phyloP scores from a whole-genome alignment of 2,888 invertebrate genomes.

The Agonum fuliginosum region DNA sequence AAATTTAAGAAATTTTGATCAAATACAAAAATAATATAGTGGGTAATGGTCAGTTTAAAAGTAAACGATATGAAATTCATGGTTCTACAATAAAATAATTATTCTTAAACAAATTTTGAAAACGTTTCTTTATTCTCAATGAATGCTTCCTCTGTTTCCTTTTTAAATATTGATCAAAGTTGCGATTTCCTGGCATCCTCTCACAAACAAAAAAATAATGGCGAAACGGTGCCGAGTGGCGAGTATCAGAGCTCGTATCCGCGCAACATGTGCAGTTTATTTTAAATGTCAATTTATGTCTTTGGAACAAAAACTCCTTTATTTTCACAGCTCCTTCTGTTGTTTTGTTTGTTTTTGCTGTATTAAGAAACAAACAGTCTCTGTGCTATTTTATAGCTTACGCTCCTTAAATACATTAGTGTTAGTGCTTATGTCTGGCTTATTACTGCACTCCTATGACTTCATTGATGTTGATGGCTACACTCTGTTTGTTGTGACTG shows the following conservation, averaged over 20 bases:
- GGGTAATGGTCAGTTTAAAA: too few relatives aligned
- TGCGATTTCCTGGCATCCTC: constrained; percentile 47
- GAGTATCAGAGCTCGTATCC: too few relatives aligned
- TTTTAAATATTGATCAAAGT: constrained; percentile 43
- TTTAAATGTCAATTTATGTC: constrained; percentile 55
- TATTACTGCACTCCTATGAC: constrained; percentile 26
- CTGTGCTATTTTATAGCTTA: constrained; percentile 38
- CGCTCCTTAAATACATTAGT: constrained; percentile 31
- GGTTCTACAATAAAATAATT: too few relatives aligned
- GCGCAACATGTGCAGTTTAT: constrained; percentile 53
- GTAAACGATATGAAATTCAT: too few relatives aligned
- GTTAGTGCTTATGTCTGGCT: too few relatives aligned
- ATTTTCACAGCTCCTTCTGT: constrained; percentile 38
- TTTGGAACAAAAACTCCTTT: constrained; percentile 51
- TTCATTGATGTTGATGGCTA: constrained; percentile 34
- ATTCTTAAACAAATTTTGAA: background rate
- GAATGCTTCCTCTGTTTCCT: background rate
- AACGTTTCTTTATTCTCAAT: background rate
- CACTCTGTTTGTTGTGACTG: constrained; percentile 24
- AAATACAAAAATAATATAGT: too few relatives aligned
- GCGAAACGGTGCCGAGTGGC: background rate
- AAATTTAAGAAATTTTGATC: too few relatives aligned
- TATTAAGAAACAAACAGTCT: constrained; percentile 36
- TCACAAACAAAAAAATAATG: constrained; percentile 22
- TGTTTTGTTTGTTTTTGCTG: constrained; percentile 39